Conservation (phyloP, 1,140 invertebrate species). For the Cheumatopsyche charites region DNA sequence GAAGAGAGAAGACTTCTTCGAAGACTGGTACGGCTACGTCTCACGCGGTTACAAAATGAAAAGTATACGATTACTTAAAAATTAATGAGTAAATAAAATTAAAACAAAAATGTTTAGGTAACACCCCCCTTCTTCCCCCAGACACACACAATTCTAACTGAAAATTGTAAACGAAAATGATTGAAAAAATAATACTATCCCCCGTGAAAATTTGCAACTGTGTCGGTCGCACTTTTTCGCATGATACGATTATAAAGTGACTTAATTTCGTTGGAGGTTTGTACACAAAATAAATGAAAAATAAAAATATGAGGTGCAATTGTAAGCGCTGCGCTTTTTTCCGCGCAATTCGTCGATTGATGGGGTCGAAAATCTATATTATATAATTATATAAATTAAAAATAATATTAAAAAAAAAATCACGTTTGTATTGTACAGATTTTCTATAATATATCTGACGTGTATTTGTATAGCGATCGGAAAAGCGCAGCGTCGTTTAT, state of each 20-base stretch:
- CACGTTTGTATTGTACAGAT: background rate
- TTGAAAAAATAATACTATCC: no score
- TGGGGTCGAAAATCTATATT: background rate
- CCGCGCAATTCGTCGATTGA: background rate
- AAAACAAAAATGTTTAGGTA: background rate
- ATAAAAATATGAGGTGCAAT: conserved; percentile 44
- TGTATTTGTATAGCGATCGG: conserved; percentile 2
- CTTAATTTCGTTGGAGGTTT: conserved; percentile 39
- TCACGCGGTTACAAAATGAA: conserved; percentile 16
- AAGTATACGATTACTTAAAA: conserved; percentile 34
- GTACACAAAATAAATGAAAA: conserved; percentile 31
- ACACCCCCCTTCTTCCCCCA: no score
- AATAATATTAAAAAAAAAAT: background rate
- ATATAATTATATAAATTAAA: background rate
- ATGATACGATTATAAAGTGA: conserved; percentile 37
- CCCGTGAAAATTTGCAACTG: conserved; percentile 15
- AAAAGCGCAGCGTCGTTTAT: conserved; percentile 23
- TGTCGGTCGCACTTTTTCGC: conserved; percentile 27
- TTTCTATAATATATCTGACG: conserved; percentile 1
- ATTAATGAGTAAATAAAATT: conserved; percentile 17
- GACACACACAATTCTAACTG: background rate
- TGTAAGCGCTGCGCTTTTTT: conserved; percentile 28
- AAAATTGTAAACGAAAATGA: no score
- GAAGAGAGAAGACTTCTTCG: background rate
- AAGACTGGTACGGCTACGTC: conserved; percentile 17